Evolutionary conservation across 1,140 invertebrate species (phyloP).

Genomic region (Belonocnema kinseyi): DNA sequence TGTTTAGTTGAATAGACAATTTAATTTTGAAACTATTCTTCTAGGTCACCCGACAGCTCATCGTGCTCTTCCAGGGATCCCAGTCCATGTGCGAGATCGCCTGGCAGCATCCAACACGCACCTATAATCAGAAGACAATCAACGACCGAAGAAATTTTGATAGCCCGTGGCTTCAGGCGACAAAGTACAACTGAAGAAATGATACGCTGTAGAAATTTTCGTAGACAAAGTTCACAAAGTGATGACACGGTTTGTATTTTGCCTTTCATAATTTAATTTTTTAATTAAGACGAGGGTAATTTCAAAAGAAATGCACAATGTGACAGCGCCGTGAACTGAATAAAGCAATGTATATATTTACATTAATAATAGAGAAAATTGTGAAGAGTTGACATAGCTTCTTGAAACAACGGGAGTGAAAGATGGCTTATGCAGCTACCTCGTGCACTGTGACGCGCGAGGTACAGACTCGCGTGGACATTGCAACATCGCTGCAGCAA

Average conservation of each 20-base stretch:
- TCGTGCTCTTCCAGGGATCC: slow-evolving; percentile 79
- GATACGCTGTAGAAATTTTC: slow-evolving; percentile 92
- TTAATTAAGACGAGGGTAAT: background rate
- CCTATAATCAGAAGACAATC: slow-evolving; percentile 89
- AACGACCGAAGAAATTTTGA: slow-evolving; percentile 93
- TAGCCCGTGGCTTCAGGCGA: slow-evolving; percentile 90
- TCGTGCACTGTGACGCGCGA: no score
- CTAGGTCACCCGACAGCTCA: slow-evolving; percentile 76
- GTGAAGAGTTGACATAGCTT: no score
- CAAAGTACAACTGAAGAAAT: slow-evolving; percentile 95
- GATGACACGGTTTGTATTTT: slow-evolving; percentile 81
- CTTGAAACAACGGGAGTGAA: no score
- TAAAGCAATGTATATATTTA: no score
- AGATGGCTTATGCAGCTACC: no score
- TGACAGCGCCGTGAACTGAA: no score
- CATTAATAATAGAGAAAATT: no score
- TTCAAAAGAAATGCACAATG: no score
- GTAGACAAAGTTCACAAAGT: slow-evolving; percentile 87
- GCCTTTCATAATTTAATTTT: slow-evolving; percentile 8
- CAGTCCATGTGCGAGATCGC: slow-evolving; percentile 81
- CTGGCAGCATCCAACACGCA: slow-evolving; percentile 73
- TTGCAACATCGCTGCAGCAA: no score
- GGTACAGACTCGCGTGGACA: no score
- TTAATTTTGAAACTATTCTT: slow-evolving; percentile 31
- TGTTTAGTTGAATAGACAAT: slow-evolving; percentile 15